These are phyloP conservation scores for Asteroscopus sphinx DNA, from an alignment of 2,888 invertebrate genomes.

Conservation along the genomic window DNA sequence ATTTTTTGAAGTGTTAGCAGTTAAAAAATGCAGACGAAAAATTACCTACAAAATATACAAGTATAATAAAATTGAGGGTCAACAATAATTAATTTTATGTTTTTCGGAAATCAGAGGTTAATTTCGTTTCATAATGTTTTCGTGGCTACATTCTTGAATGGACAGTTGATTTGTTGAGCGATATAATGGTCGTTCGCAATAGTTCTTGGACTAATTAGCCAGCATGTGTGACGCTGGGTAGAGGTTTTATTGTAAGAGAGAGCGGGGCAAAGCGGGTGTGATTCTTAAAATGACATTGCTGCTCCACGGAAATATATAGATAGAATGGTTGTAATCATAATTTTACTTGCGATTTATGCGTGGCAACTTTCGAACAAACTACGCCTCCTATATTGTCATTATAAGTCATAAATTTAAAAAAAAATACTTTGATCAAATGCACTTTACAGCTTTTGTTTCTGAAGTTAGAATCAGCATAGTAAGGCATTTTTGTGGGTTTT, in stretches of 20 bases:
- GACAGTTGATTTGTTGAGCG: slow-evolving; percentile 51
- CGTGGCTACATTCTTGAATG: slow-evolving; percentile 55
- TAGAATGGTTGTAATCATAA: too few relatives aligned
- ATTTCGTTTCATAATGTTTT: slow-evolving; percentile 49
- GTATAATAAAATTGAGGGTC: slow-evolving; percentile 46
- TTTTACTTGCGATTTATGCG: too few relatives aligned
- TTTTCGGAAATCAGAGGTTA: slow-evolving; percentile 50
- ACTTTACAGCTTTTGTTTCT: too few relatives aligned
- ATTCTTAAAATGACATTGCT: slow-evolving; percentile 9
- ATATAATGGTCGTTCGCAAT: slow-evolving; percentile 49
- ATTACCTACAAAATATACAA: neutral
- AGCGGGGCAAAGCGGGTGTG: slow-evolving; percentile 16
- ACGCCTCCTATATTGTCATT: too few relatives aligned
- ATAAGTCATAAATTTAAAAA: too few relatives aligned
- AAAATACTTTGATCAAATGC: too few relatives aligned
- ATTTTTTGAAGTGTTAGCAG: slow-evolving; percentile 1
- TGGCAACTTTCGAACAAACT: too few relatives aligned
- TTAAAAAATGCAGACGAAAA: slow-evolving; percentile 27
- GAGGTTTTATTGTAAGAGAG: slow-evolving; percentile 14
- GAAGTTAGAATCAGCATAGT: too few relatives aligned
- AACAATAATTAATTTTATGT: slow-evolving; percentile 43
- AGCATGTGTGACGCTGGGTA: slow-evolving; percentile 68
- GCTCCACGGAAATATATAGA: too few relatives aligned
- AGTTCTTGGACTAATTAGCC: slow-evolving; percentile 74
- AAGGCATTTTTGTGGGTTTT: too few relatives aligned